Evolutionary conservation across 2,888 invertebrate genomes (phyloP), one percentile per base, ranked within the genome.

Genomic region (Megamerina dolium): DNA sequence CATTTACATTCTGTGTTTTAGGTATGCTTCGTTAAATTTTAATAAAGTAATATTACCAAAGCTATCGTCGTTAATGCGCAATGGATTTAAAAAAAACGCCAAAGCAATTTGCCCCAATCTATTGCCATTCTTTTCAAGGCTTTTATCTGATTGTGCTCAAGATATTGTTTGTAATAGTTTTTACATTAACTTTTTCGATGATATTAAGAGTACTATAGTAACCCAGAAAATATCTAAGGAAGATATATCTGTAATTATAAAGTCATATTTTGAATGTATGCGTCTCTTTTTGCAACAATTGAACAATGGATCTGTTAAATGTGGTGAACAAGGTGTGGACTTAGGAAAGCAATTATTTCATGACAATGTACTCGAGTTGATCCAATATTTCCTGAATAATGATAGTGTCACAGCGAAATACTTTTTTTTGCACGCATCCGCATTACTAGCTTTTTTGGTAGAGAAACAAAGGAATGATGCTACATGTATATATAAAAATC

Each of bases 51-150:
- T 91, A 26, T 67, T 84, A 45, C 82, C 85, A 1, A 84, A 85
- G 68, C 63, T 89, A n/a, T 80, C 78, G 67, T 72, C 74, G 36
- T 70, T 85, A 30, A 63, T 88, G 31, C 77, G 77, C 50, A 77
- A 77, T 58, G 88, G 85, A 37, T 90, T 87, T 1, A 79, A 84
- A 72, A 87, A 87, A 19, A 86, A 83, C 68, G 87, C 89, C 8
- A 72, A 75, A 39, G 75, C 79, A 6, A 77, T 91, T 54, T 82
- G 81, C 46, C 85, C 85, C 16, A 81, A 84, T 66, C 67, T 93
- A 43, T 71, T 90, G 42, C 88, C 89, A 9, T 74, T 93, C 48
- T 63, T 93, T 36, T 84, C 86, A 4, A 72, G 76, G 33, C 78
- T 87, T 50, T 51, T 60, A 3, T 47, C 52, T 6, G 54, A 51